Evolutionary conservation across 1,140 invertebrate genomes (phyloP).

Genomic region (Tribolium madens): DNA sequence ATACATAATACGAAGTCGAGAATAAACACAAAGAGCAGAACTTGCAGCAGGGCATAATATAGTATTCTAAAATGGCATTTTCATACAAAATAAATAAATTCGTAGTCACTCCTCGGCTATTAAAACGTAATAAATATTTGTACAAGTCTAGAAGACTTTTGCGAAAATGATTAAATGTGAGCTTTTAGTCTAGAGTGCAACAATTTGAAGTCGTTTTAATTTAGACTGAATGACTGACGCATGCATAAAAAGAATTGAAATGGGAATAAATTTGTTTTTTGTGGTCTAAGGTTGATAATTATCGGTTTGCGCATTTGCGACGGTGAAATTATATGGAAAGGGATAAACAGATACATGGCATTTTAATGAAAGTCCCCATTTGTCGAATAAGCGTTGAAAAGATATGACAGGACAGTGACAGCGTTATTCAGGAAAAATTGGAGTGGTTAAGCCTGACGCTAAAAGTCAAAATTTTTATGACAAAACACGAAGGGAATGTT

Average conservation of each 20-base stretch:
- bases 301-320: conserved; percentile 13
- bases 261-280: background rate
- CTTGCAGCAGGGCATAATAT: conserved; percentile 34
- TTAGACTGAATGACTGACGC: background rate
- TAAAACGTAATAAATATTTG: conserved; percentile 46
- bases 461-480: conserved; percentile 46
- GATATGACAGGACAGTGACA: conserved; percentile 42
- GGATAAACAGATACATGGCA: conserved; percentile 43
- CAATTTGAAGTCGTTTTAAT: background rate
- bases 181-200: background rate
- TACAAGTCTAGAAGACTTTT: conserved; percentile 14
- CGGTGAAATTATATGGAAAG: conserved; percentile 25
- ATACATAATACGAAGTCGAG: conserved; percentile 39
- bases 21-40: conserved; percentile 38
- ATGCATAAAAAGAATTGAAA: background rate
- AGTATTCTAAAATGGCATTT: conserved; percentile 38
- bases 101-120: conserved; percentile 36
- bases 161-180: conserved; percentile 23
- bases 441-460: conserved; percentile 42
- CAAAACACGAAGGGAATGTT: conserved; percentile 39
- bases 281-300: background rate
- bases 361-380: conserved; percentile 45
- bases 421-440: conserved; percentile 43
- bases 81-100: conserved; percentile 43
- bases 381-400: conserved; percentile 43